Percentiles rank a stretch among this genome's conserved stretches.
Conservation (phyloP, 2,797 vertebrate genomes). For the Lindbergichthys nudifrons region DNA sequence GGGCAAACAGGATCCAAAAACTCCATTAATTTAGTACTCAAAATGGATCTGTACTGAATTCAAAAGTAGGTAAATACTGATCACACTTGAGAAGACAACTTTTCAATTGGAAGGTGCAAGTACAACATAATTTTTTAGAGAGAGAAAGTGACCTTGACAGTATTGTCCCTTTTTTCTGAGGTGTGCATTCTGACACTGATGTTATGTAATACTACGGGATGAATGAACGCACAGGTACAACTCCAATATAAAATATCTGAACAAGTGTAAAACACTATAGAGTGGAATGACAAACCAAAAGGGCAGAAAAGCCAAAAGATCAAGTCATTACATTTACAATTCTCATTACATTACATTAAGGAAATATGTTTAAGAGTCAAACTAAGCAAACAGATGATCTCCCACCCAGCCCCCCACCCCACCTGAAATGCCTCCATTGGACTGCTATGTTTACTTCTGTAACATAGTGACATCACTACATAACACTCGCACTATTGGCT, state of each 20-base stretch:
- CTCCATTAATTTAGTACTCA: slow-evolving; percentile 18
- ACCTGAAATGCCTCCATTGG: no score
- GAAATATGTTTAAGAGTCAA: background rate
- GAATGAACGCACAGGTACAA: background rate
- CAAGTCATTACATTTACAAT: background rate
- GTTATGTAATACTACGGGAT: background rate
- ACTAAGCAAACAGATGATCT: background rate
- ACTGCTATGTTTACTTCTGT: no score
- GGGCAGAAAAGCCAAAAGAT: background rate
- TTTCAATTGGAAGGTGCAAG: slow-evolving; percentile 9
- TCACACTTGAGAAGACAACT: slow-evolving; percentile 28
- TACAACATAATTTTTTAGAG: background rate
- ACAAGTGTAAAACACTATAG: background rate
- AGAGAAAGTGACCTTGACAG: background rate
- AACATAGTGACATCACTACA: no score
- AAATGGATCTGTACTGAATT: slow-evolving; percentile 35
- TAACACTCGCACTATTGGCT: no score
- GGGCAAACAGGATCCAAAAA: slow-evolving; percentile 19
- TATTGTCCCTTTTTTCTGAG: background rate
- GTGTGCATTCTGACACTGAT: background rate
- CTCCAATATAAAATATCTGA: slow-evolving; percentile 1
- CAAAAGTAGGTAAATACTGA: slow-evolving; percentile 21
- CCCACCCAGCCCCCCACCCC: no score
- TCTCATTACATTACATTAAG: background rate
- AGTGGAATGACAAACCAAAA: background rate